Percentiles rank a stretch among this genome's conserved stretches.
phyloP scores from a whole-genome alignment of 2,888 invertebrate species.

The Drosophila picticornis region DNA sequence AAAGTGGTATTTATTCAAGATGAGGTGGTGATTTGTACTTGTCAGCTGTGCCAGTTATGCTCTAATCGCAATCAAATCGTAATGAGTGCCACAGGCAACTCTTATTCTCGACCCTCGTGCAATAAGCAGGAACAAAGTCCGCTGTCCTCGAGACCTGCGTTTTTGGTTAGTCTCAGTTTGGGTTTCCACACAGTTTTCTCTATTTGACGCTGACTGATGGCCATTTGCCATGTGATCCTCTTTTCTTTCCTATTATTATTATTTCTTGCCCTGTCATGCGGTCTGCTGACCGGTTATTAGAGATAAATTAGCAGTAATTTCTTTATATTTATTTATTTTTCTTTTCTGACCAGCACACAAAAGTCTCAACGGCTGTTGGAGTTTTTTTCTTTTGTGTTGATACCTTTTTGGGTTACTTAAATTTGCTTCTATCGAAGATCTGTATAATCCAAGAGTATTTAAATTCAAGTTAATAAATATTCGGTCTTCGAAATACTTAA shows the following conservation, averaged over 20 bases:
- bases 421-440: background rate
- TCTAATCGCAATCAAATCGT: slow-evolving; percentile 5
- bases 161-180: background rate
- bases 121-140: slow-evolving; percentile 2
- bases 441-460: background rate
- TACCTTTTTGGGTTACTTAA: background rate
- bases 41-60: slow-evolving; percentile 4
- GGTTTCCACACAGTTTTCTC: background rate
- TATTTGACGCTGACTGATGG: slow-evolving; percentile 25
- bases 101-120: background rate
- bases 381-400: background rate
- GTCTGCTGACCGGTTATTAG: slow-evolving; percentile 6
- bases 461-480: no score
- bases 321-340: background rate
- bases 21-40: slow-evolving; percentile 5
- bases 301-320: slow-evolving; percentile 28
- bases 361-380: background rate
- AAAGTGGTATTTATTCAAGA: background rate
- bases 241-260: background rate
- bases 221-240: slow-evolving; percentile 5
- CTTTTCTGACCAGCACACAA: background rate
- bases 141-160: background rate
- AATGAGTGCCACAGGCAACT: background rate
- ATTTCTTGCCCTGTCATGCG: slow-evolving; percentile 9
- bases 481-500: background rate